phyloP scores from a whole-genome alignment of 2,888 invertebrate genomes.

The Embidobia sp. region DNA sequence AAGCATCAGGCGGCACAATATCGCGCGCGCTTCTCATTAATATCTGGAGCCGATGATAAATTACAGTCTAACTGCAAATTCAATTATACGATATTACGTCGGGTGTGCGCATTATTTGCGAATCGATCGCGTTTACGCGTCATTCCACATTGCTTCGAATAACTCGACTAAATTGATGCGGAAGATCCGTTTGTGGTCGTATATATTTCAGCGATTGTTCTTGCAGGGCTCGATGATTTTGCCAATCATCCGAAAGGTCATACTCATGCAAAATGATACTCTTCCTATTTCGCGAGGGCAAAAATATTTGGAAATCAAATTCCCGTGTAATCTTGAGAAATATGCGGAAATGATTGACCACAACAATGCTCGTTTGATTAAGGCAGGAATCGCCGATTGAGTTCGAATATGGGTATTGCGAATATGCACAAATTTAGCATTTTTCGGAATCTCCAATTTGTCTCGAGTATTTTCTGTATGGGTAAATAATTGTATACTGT shows the following conservation, averaged over 20 bases:
- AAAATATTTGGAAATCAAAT: slow-evolving; percentile 17
- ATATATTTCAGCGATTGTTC: slow-evolving; percentile 58
- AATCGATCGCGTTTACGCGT: slow-evolving; percentile 62
- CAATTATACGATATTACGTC: slow-evolving; percentile 60
- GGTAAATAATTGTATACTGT: too few species aligned
- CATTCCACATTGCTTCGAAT: slow-evolving; percentile 63
- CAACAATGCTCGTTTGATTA: too few species aligned
- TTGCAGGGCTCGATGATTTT: slow-evolving; percentile 53
- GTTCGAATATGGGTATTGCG: too few species aligned
- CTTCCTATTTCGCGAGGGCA: slow-evolving; percentile 4
- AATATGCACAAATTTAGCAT: too few species aligned
- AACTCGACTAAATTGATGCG: slow-evolving; percentile 58
- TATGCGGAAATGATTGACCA: slow-evolving; percentile 46
- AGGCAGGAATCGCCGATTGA: too few species aligned
- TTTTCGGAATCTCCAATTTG: too few species aligned
- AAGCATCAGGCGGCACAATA: slow-evolving; percentile 59
- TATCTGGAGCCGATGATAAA: slow-evolving; percentile 55
- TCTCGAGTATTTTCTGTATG: too few species aligned
- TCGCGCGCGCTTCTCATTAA: slow-evolving; percentile 56
- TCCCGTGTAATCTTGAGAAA: slow-evolving; percentile 13
- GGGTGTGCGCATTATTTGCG: slow-evolving; percentile 58
- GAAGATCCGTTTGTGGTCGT: slow-evolving; percentile 59
- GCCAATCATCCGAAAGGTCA: slow-evolving; percentile 57
- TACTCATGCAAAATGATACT: slow-evolving; percentile 53
- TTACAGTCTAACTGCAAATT: slow-evolving; percentile 63